A percentile compares a stretch with the other conserved stretches of the same genome.
Conservation (phyloP, 2,113 vertebrate genomes). For the Platichthys stellatus region DNA sequence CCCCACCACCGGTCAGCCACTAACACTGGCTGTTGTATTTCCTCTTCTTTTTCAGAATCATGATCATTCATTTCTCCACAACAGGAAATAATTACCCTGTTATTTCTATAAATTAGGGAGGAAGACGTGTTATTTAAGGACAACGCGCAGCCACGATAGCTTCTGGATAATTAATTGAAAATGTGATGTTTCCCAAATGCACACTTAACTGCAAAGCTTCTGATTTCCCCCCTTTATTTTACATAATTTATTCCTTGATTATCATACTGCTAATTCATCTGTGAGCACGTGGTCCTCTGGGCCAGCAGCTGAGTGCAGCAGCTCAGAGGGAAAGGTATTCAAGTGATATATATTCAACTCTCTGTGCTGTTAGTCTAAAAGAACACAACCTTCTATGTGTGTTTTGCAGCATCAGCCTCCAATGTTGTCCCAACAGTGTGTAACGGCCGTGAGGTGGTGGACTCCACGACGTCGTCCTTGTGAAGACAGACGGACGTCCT, state of each 20-base stretch:
- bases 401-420: constrained; percentile 84
- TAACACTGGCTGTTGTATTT: neutral
- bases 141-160: neutral
- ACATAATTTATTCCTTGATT: neutral
- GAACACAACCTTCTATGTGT: constrained; percentile 1
- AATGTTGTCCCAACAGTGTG: constrained; percentile 94
- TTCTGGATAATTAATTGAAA: neutral
- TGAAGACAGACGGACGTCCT: constrained; percentile 80
- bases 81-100: neutral
- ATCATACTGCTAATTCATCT: constrained; percentile 6
- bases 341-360: neutral
- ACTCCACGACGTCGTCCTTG: constrained; percentile 96
- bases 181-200: neutral
- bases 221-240: neutral
- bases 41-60: constrained; percentile 4
- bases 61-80: neutral
- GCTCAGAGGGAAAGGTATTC: neutral
- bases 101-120: neutral
- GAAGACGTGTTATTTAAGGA: neutral
- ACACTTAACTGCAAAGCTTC: neutral
- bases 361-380: neutral
- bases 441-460: constrained; percentile 95
- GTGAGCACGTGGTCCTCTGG: neutral
- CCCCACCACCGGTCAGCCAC: neutral
- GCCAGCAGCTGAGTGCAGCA: neutral